phyloP scores from a whole-genome alignment of 2,888 invertebrate genomes.

The Busseola fusca region DNA sequence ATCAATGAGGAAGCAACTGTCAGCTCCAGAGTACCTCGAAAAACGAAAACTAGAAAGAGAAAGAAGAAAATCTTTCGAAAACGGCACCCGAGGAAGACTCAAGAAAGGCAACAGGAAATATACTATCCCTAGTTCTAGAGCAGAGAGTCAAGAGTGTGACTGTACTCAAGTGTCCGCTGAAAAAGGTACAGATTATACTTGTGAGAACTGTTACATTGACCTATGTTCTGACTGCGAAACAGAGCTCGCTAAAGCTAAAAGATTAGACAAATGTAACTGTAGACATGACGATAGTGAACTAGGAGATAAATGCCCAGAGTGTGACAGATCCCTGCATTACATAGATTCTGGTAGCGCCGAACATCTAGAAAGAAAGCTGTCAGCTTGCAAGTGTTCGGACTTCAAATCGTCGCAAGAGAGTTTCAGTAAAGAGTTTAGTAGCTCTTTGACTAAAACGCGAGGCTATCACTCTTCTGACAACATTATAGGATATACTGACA shows the following conservation, averaged over 20 bases:
- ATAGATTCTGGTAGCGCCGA: constrained; percentile 83
- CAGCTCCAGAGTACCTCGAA: constrained; percentile 97
- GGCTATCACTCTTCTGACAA: constrained; percentile 86
- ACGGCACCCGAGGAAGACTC: constrained; percentile 88
- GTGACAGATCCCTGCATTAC: constrained; percentile 81
- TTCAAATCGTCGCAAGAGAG: constrained; percentile 87
- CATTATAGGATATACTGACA: constrained; percentile 81
- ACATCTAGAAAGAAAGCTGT: constrained; percentile 78
- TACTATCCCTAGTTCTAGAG: constrained; percentile 73
- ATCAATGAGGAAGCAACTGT: constrained; percentile 92
- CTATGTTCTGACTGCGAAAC: constrained; percentile 84
- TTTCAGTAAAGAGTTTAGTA: constrained; percentile 79
- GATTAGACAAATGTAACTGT: constrained; percentile 76
- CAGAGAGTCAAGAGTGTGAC: constrained; percentile 78
- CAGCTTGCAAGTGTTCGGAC: constrained; percentile 81
- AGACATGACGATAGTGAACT: constrained; percentile 70
- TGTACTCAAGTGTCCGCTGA: constrained; percentile 81
- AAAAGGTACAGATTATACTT: constrained; percentile 84
- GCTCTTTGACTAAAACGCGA: constrained; percentile 80
- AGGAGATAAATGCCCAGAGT: constrained; percentile 83
- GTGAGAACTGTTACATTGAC: constrained; percentile 83
- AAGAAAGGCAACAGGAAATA: constrained; percentile 89
- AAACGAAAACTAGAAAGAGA: constrained; percentile 93
- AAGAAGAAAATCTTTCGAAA: constrained; percentile 90
- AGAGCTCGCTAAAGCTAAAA: constrained; percentile 76